phyloP scores from a whole-genome alignment of 1,140 invertebrate genomes.

The Papilio dardanus region DNA sequence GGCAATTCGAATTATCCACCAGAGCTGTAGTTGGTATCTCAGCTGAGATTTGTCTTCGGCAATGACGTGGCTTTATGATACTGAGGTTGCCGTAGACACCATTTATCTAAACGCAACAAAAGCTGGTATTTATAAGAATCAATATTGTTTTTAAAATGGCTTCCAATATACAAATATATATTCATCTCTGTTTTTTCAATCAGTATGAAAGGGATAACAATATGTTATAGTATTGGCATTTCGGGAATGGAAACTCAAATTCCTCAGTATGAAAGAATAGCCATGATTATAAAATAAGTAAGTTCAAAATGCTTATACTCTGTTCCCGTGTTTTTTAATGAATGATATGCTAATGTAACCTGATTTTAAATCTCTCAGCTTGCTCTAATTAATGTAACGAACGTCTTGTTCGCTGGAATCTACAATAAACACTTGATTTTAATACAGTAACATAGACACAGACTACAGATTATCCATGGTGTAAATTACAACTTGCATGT shows the following conservation, averaged over 20 bases:
- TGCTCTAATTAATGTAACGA: slow-evolving; percentile 10
- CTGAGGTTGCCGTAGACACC: neutral
- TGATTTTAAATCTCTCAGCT: slow-evolving; percentile 15
- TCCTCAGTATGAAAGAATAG: neutral
- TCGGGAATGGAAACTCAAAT: too few species aligned
- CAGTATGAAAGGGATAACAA: neutral
- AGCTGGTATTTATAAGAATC: neutral
- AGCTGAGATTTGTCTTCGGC: slow-evolving; percentile 1
- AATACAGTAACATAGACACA: neutral
- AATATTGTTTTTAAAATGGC: neutral
- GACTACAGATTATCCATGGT: neutral
- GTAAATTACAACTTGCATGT: neutral
- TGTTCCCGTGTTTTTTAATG: slow-evolving; percentile 13
- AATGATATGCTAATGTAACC: slow-evolving; percentile 25
- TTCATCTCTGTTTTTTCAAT: neutral
- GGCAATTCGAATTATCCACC: slow-evolving; percentile 4
- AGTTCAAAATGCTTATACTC: neutral
- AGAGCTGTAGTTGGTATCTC: neutral
- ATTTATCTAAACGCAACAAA: neutral
- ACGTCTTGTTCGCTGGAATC: neutral
- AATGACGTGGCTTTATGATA: neutral
- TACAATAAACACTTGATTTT: neutral
- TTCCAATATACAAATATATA: neutral
- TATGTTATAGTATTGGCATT: neutral
- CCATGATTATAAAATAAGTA: neutral